Conservation (phyloP, 2,113 vertebrate genomes). For the Rissa tridactyla region DNA sequence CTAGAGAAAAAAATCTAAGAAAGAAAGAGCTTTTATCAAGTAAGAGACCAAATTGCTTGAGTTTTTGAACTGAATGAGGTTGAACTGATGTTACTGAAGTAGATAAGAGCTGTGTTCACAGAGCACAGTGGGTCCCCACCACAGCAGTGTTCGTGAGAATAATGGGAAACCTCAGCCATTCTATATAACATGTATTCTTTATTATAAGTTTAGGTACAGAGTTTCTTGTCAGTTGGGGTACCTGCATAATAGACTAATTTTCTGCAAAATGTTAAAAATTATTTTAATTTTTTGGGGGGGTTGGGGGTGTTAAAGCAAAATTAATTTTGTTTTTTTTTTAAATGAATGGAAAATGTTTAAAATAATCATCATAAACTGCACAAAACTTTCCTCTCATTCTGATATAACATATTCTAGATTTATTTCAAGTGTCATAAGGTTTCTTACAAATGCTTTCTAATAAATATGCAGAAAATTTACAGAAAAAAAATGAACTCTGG, state of each 20-base stretch:
- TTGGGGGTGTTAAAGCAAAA: accelerated
- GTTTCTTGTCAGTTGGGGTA: neutral
- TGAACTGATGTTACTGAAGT: neutral
- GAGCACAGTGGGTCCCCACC: neutral
- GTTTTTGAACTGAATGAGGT: neutral
- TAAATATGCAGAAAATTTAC: neutral
- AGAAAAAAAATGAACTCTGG: accelerated
- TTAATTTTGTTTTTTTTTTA: neutral
- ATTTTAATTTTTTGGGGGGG: accelerated
- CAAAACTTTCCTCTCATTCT: neutral
- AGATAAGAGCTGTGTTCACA: neutral
- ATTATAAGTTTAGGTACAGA: neutral
- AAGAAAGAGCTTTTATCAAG: neutral
- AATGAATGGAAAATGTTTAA: neutral
- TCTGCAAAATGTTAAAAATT: neutral
- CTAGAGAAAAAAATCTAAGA: neutral
- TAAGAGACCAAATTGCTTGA: neutral
- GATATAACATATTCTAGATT: neutral
- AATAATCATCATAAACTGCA: neutral
- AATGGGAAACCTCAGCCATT: neutral
- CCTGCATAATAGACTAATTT: neutral
- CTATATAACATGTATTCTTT: neutral
- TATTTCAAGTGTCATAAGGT: neutral
- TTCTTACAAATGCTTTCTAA: neutral
- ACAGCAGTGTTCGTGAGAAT: neutral